A percentile compares a stretch with the other conserved stretches of the same genome.
These are phyloP conservation scores for Corythoichthys haematopterus DNA, from an alignment of 2,113 vertebrate genomes.

Conservation along the genomic window DNA sequence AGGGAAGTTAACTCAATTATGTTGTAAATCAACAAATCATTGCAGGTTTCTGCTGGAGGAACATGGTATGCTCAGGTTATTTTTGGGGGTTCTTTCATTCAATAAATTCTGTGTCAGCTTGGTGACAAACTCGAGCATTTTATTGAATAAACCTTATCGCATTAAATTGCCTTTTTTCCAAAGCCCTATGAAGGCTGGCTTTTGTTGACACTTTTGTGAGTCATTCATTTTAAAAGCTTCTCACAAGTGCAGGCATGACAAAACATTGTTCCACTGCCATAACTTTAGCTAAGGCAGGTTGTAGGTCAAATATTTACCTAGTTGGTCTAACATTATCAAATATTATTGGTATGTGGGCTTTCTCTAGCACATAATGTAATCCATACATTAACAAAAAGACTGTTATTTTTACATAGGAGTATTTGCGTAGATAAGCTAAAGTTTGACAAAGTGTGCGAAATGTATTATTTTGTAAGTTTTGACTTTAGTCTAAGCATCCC, in stretches of 20 bases:
- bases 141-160: not conserved
- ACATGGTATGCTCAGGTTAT: constrained; percentile 24
- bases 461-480: too few species aligned
- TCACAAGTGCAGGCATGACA: constrained; percentile 49
- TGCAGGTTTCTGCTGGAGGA: constrained; percentile 27
- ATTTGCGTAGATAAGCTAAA: too few species aligned
- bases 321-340: constrained; percentile 26
- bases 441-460: too few species aligned
- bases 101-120: not conserved
- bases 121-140: not conserved
- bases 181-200: constrained; percentile 11
- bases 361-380: too few species aligned
- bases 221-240: constrained; percentile 36
- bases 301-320: constrained; percentile 64
- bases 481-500: too few species aligned
- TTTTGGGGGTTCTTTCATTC: constrained; percentile 25
- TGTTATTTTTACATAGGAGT: too few species aligned
- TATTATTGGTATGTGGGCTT: too few species aligned
- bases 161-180: not conserved
- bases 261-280: constrained; percentile 57
- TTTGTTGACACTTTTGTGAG: constrained; percentile 41
- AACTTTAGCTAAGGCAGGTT: constrained; percentile 59
- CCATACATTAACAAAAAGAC: too few species aligned
- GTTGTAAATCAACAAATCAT: constrained; percentile 40
- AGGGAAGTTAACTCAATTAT: constrained; percentile 23